phyloP scores from a whole-genome alignment of 2,797 vertebrate genomes.

The Siniperca undulata region DNA sequence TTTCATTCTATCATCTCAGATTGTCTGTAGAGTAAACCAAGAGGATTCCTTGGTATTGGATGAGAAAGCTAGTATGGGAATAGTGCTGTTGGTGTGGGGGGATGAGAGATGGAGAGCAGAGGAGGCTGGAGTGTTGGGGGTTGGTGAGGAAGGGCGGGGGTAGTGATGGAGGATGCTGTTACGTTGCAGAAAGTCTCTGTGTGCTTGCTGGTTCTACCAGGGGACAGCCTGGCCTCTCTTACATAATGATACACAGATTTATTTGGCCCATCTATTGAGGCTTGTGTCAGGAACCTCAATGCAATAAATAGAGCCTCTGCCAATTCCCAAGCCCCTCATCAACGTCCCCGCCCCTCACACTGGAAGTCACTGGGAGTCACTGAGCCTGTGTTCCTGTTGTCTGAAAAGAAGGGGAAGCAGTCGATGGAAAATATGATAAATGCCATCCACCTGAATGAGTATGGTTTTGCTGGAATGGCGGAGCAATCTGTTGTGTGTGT shows the following conservation, averaged over 20 bases:
- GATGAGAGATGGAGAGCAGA: slow-evolving; percentile 15
- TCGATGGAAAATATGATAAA: slow-evolving; percentile 52
- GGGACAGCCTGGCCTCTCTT: slow-evolving; percentile 59
- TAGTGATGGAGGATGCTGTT: slow-evolving; percentile 63
- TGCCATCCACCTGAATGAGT: slow-evolving; percentile 31
- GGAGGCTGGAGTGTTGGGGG: slow-evolving; percentile 4
- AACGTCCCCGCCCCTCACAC: slow-evolving; percentile 19
- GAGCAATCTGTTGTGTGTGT: slow-evolving; percentile 7
- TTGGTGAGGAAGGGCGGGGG: slow-evolving; percentile 18
- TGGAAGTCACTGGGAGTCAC: slow-evolving; percentile 34
- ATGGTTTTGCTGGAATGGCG: slow-evolving; percentile 39
- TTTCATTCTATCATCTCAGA: slow-evolving; percentile 18
- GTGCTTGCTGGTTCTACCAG: slow-evolving; percentile 31
- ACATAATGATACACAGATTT: slow-evolving; percentile 75
- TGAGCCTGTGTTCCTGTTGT: slow-evolving; percentile 30
- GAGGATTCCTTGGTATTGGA: slow-evolving; percentile 5
- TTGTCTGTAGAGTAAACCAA: slow-evolving; percentile 41
- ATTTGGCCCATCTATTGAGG: slow-evolving; percentile 65
- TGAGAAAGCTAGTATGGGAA: slow-evolving; percentile 26
- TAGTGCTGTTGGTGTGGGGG: slow-evolving; percentile 19
- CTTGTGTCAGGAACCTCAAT: slow-evolving; percentile 71
- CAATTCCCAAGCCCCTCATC: slow-evolving; percentile 56
- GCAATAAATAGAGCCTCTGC: slow-evolving; percentile 72
- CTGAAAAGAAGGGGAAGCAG: slow-evolving; percentile 41
- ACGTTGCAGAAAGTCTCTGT: slow-evolving; percentile 60